These are phyloP conservation scores for Oriolus oriolus DNA, from an alignment of 2,113 vertebrate genomes.

Conservation along the genomic window DNA sequence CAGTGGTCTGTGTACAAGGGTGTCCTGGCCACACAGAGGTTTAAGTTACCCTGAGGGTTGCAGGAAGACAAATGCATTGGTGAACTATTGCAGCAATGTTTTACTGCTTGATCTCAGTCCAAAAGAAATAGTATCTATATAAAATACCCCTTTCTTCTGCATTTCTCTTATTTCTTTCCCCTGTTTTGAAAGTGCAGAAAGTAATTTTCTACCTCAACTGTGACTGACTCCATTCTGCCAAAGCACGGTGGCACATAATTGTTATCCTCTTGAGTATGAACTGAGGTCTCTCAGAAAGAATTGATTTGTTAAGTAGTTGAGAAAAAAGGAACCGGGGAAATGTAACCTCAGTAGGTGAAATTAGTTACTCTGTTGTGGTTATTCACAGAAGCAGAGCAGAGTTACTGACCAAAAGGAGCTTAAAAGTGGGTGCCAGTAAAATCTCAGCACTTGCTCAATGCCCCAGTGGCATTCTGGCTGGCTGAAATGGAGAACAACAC, in stretches of 20 bases:
- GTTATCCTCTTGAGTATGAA: not conserved
- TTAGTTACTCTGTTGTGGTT: not conserved
- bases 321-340: not conserved
- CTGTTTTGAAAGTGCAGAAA: not conserved
- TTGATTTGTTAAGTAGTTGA: not conserved
- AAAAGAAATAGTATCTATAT: not conserved
- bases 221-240: conserved; percentile 4
- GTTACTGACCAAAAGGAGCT: not conserved
- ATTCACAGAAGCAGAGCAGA: not conserved
- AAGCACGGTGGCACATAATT: not conserved
- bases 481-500: not conserved
- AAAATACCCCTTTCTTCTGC: not conserved
- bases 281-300: not conserved
- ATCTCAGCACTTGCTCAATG: not conserved
- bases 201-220: conserved; percentile 29
- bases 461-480: not conserved
- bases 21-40: not conserved
- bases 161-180: not conserved
- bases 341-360: not conserved
- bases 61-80: not conserved
- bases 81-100: not conserved
- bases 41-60: not conserved
- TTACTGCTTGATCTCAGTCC: not conserved
- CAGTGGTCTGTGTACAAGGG: not conserved
- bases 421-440: not conserved